Evolutionary conservation across 2,888 invertebrate genomes (phyloP).

Genomic region (Bellardia pandia): DNA sequence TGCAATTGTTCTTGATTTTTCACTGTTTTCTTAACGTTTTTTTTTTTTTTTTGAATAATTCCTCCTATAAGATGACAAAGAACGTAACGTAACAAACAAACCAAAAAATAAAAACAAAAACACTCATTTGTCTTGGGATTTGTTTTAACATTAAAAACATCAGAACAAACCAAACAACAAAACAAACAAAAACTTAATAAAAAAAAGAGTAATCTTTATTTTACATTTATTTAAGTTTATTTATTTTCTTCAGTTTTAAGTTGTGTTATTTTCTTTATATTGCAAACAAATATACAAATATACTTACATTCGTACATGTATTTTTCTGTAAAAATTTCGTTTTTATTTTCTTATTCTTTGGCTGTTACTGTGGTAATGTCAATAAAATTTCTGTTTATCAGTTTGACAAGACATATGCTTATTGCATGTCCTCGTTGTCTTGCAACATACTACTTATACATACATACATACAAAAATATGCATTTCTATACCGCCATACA

Average conservation of each 20-base stretch:
- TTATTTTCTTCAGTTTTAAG: conserved; percentile 52
- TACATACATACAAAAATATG: conserved; percentile 1
- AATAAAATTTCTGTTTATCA: conserved; percentile 77
- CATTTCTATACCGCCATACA: conserved; percentile 40
- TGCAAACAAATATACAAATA: too few species aligned
- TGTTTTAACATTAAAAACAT: conserved; percentile 71
- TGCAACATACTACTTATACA: conserved; percentile 62
- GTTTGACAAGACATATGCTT: conserved; percentile 76
- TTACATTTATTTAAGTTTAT: conserved; percentile 72
- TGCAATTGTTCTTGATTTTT: conserved; percentile 57
- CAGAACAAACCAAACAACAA: conserved; percentile 37
- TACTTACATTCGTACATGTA: neutral
- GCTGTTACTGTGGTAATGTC: conserved; percentile 74
- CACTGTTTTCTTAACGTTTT: conserved; percentile 19
- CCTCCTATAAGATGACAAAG: conserved; percentile 37
- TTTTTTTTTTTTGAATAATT: conserved; percentile 57
- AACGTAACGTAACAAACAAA: conserved; percentile 1
- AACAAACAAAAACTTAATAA: neutral
- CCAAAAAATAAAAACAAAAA: conserved; percentile 28
- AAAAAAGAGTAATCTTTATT: conserved; percentile 70
- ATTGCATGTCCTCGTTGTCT: conserved; percentile 73
- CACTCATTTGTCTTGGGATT: conserved; percentile 73
- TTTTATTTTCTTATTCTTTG: conserved; percentile 49
- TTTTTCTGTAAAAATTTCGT: conserved; percentile 37
- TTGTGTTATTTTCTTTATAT: conserved; percentile 30